Base-by-base conservation (phyloP, 2,113 vertebrate genomes). In the Chionodraco myersi region DNA sequence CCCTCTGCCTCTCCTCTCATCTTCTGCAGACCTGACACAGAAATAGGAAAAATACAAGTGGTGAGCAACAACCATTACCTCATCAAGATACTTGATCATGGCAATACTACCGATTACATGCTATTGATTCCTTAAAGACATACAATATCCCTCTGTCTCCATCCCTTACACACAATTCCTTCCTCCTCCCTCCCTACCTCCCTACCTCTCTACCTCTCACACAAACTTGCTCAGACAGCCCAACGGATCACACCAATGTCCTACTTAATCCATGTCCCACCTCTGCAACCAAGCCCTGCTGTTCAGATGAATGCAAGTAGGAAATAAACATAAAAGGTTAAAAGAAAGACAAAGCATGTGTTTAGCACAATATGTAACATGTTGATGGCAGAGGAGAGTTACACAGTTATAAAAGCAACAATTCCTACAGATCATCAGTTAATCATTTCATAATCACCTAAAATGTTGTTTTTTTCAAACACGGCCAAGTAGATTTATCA, bases 251-350 rank as follows among this genome's bases (percentile, higher is more conserved):
- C 52, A 74, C 71, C 49, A 65, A 70, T 2, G 82, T 87, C 84
- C 79, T 66, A 84, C 70, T 87, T 89, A 82, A 53, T 84, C 77
- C 73, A 67, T 7, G 0, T 72, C 56, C 78, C 53, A 67, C 64
- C 66, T 68, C 76, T 83, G 80, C 70, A 72, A 58, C 70, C 10
- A 71, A 64, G 44, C 51, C 34, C 52, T 79, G 53, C 56, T 49
- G 16, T 77, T 66, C 48, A 84, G 34, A 54, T 41, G 21, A 66
- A 73, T 59, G 30, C 49, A 63, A 74, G 54, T 54, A 88, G 47
- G 53, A 69, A 18, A 81, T 13, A 72, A 48, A 60, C 51, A 15
- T 45, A 14, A 11, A 72, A n/a, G 53, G 41, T 4, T n/a, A 57
- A 52, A 47, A 56, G 21, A 48, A 64, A 65, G 68, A 60, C 36